Evolutionary conservation across 2,888 invertebrate species (phyloP), one percentile per base, ranked within the genome.

Genomic region (Trypoxylon attenuatum): DNA sequence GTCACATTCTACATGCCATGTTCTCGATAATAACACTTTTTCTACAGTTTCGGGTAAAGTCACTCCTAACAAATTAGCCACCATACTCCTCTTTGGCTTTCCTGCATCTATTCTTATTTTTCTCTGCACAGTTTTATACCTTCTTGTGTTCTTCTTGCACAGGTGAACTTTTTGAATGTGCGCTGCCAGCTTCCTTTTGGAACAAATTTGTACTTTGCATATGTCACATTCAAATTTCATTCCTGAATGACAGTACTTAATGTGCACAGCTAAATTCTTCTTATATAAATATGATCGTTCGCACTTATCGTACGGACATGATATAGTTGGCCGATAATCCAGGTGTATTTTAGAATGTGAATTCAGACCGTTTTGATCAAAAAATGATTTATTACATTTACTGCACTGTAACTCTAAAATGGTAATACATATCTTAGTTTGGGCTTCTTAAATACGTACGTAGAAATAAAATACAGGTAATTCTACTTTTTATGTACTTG

Each of bases 231-330:
- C 50, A 23, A 89, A 89, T 38, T 83, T 89, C 2, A 87, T 73
- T 1, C 88, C 88, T 15, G 88, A 79, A 76, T 92, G 92, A 27
- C 86, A 88, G 1, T 84, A 84, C 55, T 86, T 72, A 56, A 91
- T 87, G 69, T 92, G 92, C 54, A 89, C 88, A 1, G 87, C 88
- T 16, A 92, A 85, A 85, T 91, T 92, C 39, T 87, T 88, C 69
- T 89, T 89, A 63, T 88, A 89, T 3, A 87, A 85, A 80, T 91
- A 92, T 55, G 83, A 82, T 46, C 89, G 88, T 1, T 71, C 52
- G 69, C 89, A 89, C 0, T 79, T 82, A 0, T 86, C 82, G 29
- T 84, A 79, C 0, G 82, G 74, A 15, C 89, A 89, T 21, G 78
- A 33, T 21, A 84, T 80, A 4, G 74, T 52, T 0, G 59, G 13